Base-by-base conservation (phyloP, 2,888 invertebrate species). In the Magallana nippona region DNA sequence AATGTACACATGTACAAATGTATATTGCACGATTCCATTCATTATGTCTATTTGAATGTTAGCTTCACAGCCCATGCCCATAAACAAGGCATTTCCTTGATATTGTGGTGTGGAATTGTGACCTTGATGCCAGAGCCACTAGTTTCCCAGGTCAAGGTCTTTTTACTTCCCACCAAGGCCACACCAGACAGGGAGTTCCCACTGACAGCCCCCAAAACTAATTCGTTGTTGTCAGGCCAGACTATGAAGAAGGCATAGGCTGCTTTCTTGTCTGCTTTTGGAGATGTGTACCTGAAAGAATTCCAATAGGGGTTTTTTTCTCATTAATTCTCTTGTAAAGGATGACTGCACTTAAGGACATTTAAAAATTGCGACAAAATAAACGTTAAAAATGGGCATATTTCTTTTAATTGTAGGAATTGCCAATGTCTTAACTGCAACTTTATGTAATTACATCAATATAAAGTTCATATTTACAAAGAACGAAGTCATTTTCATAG, bases 191-290 rank as follows among this genome's bases (percentile, higher is more conserved):
- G 87, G 2, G 89, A 85, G 22, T 93, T 86, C 3, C 88, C 79
- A 17, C 92, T 92, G 1, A 95, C 90, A 0, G 95, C 93, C 86
- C 95, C 95, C 17, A 96, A 93, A 27, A 93, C 88, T 15, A 96
- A 93, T 22, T 94, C 91, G 85, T 95, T 95, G 77, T 95, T 94
- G 56, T 94, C 92, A 0, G 97, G 97, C 97, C 97, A 97, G 1
- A 95, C 93, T 58, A 97, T 94, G 44, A 96, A 94, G 79, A 96
- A 96, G 0, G 96, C 97, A 93, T 96, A 97, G 15, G 84, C 81
- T 19, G 78, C 81, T 15, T 62, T 63, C 17, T 62, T 78, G 2
- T n/a, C 83, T 89, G 90, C 89, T 91, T 78, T 94, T 91, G 88
- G 94, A 93, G 88, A 93, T 15, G 84, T 86, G 32, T 86, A 86